Base-by-base conservation (phyloP, 2,113 vertebrate species). In the Tiliqua scincoides region DNA sequence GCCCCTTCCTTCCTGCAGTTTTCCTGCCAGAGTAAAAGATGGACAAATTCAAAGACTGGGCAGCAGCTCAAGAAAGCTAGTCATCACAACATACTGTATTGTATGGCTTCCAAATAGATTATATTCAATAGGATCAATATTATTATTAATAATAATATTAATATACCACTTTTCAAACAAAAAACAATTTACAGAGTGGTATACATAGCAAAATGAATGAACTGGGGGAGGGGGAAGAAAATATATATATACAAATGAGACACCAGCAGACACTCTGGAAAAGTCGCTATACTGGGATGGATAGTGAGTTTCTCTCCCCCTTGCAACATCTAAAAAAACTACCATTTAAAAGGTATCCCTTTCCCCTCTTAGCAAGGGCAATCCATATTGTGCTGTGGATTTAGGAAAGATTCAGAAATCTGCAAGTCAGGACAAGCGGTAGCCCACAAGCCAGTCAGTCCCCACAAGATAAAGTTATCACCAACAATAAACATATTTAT, bases 1-100 rank as follows among this genome's bases (percentile, higher is more conserved):
- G 10, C 81, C 81, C 78, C 35, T 90, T 62, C 25, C 7, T 32
- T 21, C 52, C 37, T 61, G 80, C 52, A 23, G 67, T 52, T 83
- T 86, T 32, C 67, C 83, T 85, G 79, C 84, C 78, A 73, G 25
- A 61, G 79, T 2, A 82, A 87, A 25, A 76, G 35, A 81, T 8
- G 85, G 79, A 43, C 30, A 62, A 18, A 62, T 43, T 43, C 70
- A 86, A 87, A 75, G 3, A 3, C 74, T 57, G 84, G 86, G 74
- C 91, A 87, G 85, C 54, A 73, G 85, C 52, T 54, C 70, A 59
- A 15, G 54, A 48, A 48, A 48, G 43, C 43, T 48, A 48, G 43
- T 48, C 43, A 48, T 48, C 43, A 48, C 43, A 48, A 48, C 43
- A 48, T 63, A 65, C 9, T 40, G 17, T 9, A 30, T 37, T 48